Conservation (phyloP, 1,140 invertebrate species). For the Lithobius niger region DNA sequence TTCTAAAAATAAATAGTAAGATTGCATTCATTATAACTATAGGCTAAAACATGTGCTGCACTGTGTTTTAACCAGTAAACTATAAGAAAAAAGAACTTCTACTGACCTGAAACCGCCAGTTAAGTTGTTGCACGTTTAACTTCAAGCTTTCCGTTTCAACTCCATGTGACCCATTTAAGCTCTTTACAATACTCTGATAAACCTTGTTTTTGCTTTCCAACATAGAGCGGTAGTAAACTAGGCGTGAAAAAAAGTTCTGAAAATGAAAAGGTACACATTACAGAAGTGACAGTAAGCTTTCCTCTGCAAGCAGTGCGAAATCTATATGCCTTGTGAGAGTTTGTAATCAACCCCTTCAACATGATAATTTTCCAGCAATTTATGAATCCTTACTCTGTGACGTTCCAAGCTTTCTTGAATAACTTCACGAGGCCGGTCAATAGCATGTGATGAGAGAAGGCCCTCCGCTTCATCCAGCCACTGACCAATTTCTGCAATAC, state of each 20-base stretch:
- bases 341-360: no score
- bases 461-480: conserved; percentile 76
- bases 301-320: no score
- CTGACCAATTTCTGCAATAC: conserved; percentile 62
- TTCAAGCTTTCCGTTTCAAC: conserved; percentile 55
- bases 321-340: no score
- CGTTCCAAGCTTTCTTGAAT: conserved; percentile 59
- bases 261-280: conserved; percentile 18
- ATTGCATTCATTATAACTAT: no score
- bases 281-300: no score
- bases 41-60: no score
- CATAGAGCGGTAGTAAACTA: conserved; percentile 82
- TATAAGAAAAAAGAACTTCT: background rate
- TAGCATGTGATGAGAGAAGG: conserved; percentile 45
- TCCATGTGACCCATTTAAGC: conserved; percentile 53
- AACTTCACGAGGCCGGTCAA: conserved; percentile 53
- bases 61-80: background rate
- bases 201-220: conserved; percentile 88
- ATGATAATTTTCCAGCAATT: no score
- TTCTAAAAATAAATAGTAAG: conserved; percentile 6
- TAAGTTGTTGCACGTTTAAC: conserved; percentile 55
- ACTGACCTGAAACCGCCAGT: conserved; percentile 54
- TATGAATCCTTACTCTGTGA: conserved; percentile 56
- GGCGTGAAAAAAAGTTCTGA: conserved; percentile 66
- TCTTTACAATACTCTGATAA: conserved; percentile 70